Percentiles rank a stretch among this genome's conserved stretches.
These are phyloP conservation scores for Bos javanicus DNA, from an alignment of 2,113 vertebrate species.

Conservation along the genomic window DNA sequence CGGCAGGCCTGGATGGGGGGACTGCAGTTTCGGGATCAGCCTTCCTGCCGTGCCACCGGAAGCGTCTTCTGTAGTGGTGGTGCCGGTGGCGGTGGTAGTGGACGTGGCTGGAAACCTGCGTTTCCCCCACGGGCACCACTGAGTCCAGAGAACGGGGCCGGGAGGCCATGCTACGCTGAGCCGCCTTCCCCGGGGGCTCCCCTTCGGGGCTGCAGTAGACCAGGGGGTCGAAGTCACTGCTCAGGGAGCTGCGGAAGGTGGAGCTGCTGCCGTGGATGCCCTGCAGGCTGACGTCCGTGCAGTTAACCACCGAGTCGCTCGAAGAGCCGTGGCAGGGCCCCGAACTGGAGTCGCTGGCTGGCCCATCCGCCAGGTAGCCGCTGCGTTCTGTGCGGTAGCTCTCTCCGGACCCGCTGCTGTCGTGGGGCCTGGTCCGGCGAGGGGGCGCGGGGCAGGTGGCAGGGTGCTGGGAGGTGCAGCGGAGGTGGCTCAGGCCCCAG, in stretches of 20 bases:
- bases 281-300: constrained; percentile 94
- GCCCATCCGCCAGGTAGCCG: constrained; percentile 94
- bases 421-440: constrained; percentile 68
- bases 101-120: constrained; percentile 90
- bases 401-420: constrained; percentile 92
- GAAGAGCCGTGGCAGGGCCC: constrained; percentile 97
- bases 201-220: constrained; percentile 85
- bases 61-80: constrained; percentile 90
- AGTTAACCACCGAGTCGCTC: constrained; percentile 96
- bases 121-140: constrained; percentile 82
- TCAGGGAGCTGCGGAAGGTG: constrained; percentile 96
- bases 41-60: constrained; percentile 38
- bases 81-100: constrained; percentile 97
- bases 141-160: constrained; percentile 90
- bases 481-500: constrained; percentile 71
- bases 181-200: constrained; percentile 55
- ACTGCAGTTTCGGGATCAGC: constrained; percentile 38
- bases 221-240: constrained; percentile 95
- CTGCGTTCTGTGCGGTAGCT: constrained; percentile 94
- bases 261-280: constrained; percentile 97
- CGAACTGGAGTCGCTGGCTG: constrained; percentile 96
- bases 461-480: constrained; percentile 76
- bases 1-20: constrained; percentile 37
- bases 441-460: neutral
- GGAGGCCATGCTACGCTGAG: constrained; percentile 63